Base-by-base conservation (phyloP, 2,113 vertebrate genomes). In the Poicephalus meyeri region DNA sequence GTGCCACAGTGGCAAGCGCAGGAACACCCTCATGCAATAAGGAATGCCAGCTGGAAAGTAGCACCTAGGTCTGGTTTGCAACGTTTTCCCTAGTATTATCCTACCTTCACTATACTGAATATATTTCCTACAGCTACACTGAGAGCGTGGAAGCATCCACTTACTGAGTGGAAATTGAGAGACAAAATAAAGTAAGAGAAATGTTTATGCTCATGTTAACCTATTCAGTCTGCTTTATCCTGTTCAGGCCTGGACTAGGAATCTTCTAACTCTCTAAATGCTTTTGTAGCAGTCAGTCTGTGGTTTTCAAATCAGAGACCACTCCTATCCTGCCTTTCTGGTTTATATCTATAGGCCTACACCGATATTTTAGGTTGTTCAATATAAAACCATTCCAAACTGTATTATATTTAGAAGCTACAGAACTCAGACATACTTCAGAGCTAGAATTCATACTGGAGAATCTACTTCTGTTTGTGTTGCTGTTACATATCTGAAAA, bases 11-110 rank as follows among this genome's bases (percentile, higher is more conserved):
- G 88, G 78, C 92, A 91, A 98, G 95, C 95, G 92, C 86, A 95
- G 86, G 95, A 97, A 86, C 61, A 97, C 69, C 91, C 83, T 96
- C 15, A 31, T 81, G 88, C 88, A 97, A 94, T 96, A 89, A 97
- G 95, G 90, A 93, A 96, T 95, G 93, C 79, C 52, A 87, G 88
- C 77, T 93, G 78, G 86, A 95, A 97, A 97, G 96, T 66, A 96
- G 61, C 76, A 95, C 60, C 92, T 95, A 89, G 95, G 89, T 95
- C 85, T 96, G 90, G 79, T 86, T 95, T 92, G 92, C 70, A 80
- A 17, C 18, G 10, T 94, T 96, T 96, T 94, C 68, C 55, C 46
- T 10, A n/a, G 56, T 77, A 78, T 96, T 94, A 96, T 78, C 90
- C 86, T 95, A 17, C 42, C 70, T 88, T 95, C 72, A 53, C 81